These are phyloP conservation scores for Bergia puertoricense DNA, from an alignment of 92 coral and sea anemone species.

Conservation along the genomic window DNA sequence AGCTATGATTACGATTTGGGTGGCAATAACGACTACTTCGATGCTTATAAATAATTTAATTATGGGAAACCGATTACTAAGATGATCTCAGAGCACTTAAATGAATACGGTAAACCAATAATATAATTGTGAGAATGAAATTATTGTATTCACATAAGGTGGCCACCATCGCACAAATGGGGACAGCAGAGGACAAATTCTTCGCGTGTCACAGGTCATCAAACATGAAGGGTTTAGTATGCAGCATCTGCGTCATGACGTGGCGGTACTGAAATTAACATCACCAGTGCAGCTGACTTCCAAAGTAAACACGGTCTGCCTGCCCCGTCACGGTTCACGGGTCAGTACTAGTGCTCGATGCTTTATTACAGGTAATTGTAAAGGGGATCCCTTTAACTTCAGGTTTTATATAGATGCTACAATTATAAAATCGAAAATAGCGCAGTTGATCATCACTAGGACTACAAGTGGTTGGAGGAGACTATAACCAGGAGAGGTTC, in stretches of 20 bases:
- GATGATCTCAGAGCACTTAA: too few relatives aligned
- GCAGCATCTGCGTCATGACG: conserved; percentile 4
- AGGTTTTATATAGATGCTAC: too few relatives aligned
- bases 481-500: too few relatives aligned
- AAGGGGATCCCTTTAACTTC: neutral
- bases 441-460: too few relatives aligned
- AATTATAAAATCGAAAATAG: too few relatives aligned
- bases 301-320: conserved; percentile 14
- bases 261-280: conserved; percentile 5
- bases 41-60: too few relatives aligned
- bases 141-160: neutral
- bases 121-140: too few relatives aligned
- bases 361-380: conserved; percentile 3
- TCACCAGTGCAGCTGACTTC: conserved; percentile 7
- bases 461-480: too few relatives aligned
- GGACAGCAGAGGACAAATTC: conserved; percentile 7
- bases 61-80: too few relatives aligned
- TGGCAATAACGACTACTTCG: too few relatives aligned
- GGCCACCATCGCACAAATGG: conserved; percentile 27
- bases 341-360: conserved; percentile 10
- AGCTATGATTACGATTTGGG: too few relatives aligned
- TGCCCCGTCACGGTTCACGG: conserved; percentile 18
- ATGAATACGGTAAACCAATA: too few relatives aligned
- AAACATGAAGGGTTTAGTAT: conserved; percentile 25
- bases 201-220: conserved; percentile 19